Conservation (phyloP, 2,797 vertebrate genomes). For the Champsocephalus gunnari region DNA sequence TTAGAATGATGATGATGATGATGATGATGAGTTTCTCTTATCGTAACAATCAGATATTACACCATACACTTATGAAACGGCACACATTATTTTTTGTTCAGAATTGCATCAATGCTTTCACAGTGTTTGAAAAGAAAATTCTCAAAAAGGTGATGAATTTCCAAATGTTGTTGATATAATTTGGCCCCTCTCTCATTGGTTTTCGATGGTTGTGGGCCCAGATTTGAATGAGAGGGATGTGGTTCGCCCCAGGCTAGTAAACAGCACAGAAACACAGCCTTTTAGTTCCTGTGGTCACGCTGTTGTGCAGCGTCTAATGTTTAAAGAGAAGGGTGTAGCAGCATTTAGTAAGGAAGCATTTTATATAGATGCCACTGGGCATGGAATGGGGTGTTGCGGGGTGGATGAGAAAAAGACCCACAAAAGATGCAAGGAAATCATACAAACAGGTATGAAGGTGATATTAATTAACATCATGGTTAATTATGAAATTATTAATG, state of each 20-base stretch:
- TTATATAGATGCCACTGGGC: constrained; percentile 78
- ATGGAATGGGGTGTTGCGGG: constrained; percentile 50
- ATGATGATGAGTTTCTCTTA: neutral
- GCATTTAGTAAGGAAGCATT: constrained; percentile 84
- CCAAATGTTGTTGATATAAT: constrained; percentile 53
- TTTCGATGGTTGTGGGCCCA: constrained; percentile 54
- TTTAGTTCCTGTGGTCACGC: constrained; percentile 78
- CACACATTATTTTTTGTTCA: neutral
- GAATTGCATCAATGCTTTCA: neutral
- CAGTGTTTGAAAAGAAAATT: constrained; percentile 12
- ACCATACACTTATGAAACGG: neutral
- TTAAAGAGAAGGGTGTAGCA: constrained; percentile 87
- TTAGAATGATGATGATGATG: neutral
- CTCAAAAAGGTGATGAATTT: constrained; percentile 47
- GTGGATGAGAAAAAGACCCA: constrained; percentile 32
- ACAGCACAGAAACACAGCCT: constrained; percentile 77
- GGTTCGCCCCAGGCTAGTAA: constrained; percentile 74
- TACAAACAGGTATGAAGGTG: neutral
- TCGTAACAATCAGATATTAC: neutral
- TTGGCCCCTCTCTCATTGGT: constrained; percentile 55
- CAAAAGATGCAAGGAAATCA: constrained; percentile 20
- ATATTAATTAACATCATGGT: constrained; percentile 13
- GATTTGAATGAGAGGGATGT: constrained; percentile 74
- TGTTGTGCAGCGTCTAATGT: constrained; percentile 82
- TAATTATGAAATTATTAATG: constrained; percentile 24